phyloP scores from a whole-genome alignment of 2,888 invertebrate species.

The Drosophila subquinaria region DNA sequence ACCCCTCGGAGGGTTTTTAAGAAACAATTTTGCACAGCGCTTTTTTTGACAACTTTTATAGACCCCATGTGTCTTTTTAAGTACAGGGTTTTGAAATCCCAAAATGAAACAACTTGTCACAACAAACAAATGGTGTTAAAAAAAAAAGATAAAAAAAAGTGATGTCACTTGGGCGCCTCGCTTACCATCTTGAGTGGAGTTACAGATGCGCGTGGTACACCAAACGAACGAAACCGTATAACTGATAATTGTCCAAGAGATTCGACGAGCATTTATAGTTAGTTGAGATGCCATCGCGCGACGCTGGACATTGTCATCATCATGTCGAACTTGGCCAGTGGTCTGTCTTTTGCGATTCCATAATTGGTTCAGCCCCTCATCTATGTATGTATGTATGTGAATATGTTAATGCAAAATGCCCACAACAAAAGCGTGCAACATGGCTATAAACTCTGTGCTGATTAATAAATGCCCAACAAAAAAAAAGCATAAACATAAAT shows the following conservation, averaged over 20 bases:
- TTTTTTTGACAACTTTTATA: background rate
- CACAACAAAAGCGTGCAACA: slow-evolving; percentile 66
- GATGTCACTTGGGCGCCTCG: slow-evolving; percentile 29
- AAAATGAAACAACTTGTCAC: slow-evolving; percentile 16
- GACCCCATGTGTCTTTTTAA: background rate
- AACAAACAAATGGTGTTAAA: slow-evolving; percentile 10
- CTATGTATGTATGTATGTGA: slow-evolving; percentile 18
- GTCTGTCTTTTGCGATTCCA: slow-evolving; percentile 38
- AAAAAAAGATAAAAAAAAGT: slow-evolving; percentile 3
- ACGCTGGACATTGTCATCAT: slow-evolving; percentile 28
- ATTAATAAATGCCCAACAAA: slow-evolving; percentile 56
- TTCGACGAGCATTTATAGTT: slow-evolving; percentile 77
- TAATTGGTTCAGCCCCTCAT: slow-evolving; percentile 51
- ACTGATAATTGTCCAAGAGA: slow-evolving; percentile 72
- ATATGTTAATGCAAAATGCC: slow-evolving; percentile 69
- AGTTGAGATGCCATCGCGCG: slow-evolving; percentile 34
- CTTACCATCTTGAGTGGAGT: slow-evolving; percentile 79
- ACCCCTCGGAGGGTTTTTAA: background rate
- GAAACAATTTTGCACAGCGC: background rate
- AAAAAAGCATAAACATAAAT: slow-evolving; percentile 18
- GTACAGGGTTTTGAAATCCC: background rate
- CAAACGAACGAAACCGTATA: slow-evolving; percentile 69
- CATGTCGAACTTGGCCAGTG: background rate
- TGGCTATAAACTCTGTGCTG: slow-evolving; percentile 45
- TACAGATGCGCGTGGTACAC: slow-evolving; percentile 67